Base-by-base conservation (phyloP, 1,140 invertebrate species). In the Euborellia annulipes region DNA sequence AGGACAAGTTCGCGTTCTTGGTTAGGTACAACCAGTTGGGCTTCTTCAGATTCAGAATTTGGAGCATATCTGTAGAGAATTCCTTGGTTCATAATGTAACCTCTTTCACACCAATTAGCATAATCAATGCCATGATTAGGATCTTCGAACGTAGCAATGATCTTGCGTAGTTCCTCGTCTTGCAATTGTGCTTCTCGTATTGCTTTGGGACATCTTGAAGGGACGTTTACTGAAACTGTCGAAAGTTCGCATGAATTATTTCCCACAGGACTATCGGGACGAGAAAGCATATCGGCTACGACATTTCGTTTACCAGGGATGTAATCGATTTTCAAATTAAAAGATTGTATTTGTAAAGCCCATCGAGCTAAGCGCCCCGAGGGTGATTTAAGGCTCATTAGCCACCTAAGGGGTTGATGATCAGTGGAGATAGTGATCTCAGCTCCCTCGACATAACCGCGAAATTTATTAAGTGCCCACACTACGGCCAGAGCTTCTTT, bases 391-490 rank as follows among this genome's bases (percentile, higher is more conserved):
- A 61, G 52, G 2, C 52, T 49, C 16, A 51, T 48, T 6, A 67
- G 43, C 53, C 56, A 66, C 16, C 42, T 46, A 18, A 66, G 48
- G 0, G 59, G 53, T 42, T 57, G 52, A 41, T 66, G 62, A 41
- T 69, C 64, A 1, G 62, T 66, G 20, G 57, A 40, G 3, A 65
- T 51, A 2, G 23, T 55, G 41, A 69, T 64, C 23, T 59, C 46
- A n/a, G 19, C 55, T n/a, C 54, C 57, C 30, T 55, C 51, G 9
- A 67, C 18, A 54, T 69, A 73, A 14, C 60, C 57, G 43, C 59
- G 44, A 47, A 71, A 72, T 23, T 69, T 56, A 40, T 64, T 52
- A 0, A 65, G 52, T 1, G 58, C 58, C 55, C 58, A 66, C 1
- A 72, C 52, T 3, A 65, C 60, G 1, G 62, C 62, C 14, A 61